Evolutionary conservation across 2,888 invertebrate species (phyloP).

Genomic region (Synanthedon andrenaeformis): DNA sequence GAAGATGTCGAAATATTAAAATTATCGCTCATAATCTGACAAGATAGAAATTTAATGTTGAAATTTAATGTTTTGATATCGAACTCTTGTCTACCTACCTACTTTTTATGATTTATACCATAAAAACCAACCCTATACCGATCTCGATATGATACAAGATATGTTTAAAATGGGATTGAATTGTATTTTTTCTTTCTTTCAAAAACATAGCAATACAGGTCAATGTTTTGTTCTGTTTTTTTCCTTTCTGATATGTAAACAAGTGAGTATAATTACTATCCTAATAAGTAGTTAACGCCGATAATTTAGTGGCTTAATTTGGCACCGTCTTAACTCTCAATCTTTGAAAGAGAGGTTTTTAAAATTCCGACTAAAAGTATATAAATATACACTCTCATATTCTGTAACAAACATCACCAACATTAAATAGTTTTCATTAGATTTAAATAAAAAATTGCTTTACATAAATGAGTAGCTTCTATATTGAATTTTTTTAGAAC

Average conservation of each 20-base stretch:
- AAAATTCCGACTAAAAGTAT: slow-evolving; percentile 5
- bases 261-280: slow-evolving; percentile 15
- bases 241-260: slow-evolving; percentile 27
- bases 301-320: slow-evolving; percentile 20
- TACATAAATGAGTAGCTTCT: slow-evolving; percentile 15
- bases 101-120: slow-evolving; percentile 24
- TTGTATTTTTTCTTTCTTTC: slow-evolving; percentile 3
- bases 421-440: slow-evolving; percentile 10
- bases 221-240: background rate
- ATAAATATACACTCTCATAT: background rate
- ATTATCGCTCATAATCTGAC: no score
- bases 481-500: no score
- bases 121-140: slow-evolving; percentile 33
- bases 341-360: slow-evolving; percentile 15
- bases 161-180: slow-evolving; percentile 17
- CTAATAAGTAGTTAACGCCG: slow-evolving; percentile 13
- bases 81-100: slow-evolving; percentile 4
- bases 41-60: background rate
- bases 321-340: slow-evolving; percentile 31
- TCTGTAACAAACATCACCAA: slow-evolving; percentile 14
- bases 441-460: slow-evolving; percentile 4
- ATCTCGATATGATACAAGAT: slow-evolving; percentile 45
- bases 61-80: background rate
- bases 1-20: no score
- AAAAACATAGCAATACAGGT: slow-evolving; percentile 1